Evolutionary conservation across 2,113 vertebrate species (phyloP).

Genomic region (Anhinga anhinga): DNA sequence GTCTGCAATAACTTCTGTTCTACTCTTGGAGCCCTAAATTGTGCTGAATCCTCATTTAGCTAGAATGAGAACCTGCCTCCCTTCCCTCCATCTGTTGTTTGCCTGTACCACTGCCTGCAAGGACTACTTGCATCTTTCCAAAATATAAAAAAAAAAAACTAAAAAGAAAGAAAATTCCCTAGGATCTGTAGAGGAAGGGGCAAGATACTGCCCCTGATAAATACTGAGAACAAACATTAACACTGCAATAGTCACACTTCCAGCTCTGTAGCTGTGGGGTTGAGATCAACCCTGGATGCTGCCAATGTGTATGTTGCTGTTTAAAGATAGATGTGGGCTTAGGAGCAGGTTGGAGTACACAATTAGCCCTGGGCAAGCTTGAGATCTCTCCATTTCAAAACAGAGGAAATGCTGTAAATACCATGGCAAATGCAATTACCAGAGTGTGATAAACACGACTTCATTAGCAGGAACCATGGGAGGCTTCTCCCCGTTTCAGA

Average conservation of each 20-base stretch:
- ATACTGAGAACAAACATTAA: not conserved
- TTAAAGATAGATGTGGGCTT: not conserved
- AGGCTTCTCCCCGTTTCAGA: not conserved
- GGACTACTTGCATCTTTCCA: not conserved
- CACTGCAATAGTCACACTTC: not conserved
- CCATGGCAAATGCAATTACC: conserved; percentile 29
- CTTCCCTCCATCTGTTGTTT: not conserved
- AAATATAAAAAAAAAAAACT: not conserved
- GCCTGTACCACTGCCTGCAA: not conserved
- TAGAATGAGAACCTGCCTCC: not conserved
- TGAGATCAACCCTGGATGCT: not conserved
- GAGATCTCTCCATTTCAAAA: conserved; percentile 11
- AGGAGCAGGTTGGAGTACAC: not conserved
- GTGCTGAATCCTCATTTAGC: not conserved
- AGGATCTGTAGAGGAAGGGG: not conserved
- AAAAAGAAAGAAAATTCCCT: not conserved
- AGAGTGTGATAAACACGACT: not conserved
- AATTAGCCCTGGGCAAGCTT: not conserved
- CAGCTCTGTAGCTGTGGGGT: not conserved
- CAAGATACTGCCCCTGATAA: not conserved
- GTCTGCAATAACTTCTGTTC: not conserved
- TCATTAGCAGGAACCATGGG: not conserved
- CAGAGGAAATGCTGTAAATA: conserved; percentile 45
- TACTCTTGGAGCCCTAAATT: not conserved
- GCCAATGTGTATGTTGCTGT: not conserved